Evolutionary conservation across 1,140 invertebrate species (phyloP).

Genomic region (Drosophila seguyi): DNA sequence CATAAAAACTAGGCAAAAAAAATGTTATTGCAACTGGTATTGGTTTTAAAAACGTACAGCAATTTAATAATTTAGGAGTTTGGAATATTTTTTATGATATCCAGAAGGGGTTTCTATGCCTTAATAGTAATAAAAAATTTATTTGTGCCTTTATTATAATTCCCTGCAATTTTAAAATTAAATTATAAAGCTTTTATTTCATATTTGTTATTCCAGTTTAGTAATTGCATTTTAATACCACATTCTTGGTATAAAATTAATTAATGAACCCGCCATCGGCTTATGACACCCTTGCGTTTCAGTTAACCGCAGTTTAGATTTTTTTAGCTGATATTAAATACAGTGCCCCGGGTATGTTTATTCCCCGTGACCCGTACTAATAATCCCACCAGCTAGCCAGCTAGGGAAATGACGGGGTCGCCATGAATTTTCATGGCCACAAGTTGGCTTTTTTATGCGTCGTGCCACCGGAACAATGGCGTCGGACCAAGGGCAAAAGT

Average conservation of each 20-base stretch:
- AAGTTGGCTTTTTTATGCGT: slow-evolving; percentile 54
- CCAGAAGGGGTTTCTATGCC: neutral
- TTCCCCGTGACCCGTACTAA: slow-evolving; percentile 8
- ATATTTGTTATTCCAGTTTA: neutral
- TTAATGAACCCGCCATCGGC: neutral
- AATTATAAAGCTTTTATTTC: neutral
- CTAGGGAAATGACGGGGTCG: slow-evolving; percentile 65
- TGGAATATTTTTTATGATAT: neutral
- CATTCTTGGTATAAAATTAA: neutral
- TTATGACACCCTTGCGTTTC: neutral
- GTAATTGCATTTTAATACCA: neutral
- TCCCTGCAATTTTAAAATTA: neutral
- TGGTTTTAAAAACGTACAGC: neutral
- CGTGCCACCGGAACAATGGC: slow-evolving; percentile 59
- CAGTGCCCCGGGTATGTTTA: neutral
- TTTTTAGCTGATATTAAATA: slow-evolving; percentile 12
- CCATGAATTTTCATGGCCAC: slow-evolving; percentile 70
- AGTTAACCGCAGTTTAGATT: neutral
- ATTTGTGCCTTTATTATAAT: neutral
- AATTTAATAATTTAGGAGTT: no score
- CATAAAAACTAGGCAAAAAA: slow-evolving; percentile 27
- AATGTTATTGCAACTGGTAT: slow-evolving; percentile 18
- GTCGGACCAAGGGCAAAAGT: slow-evolving; percentile 29
- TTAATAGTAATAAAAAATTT: neutral
- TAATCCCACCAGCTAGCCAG: slow-evolving; percentile 21